These are phyloP conservation scores for Propithecus perrieri DNA, from an alignment of 2,797 vertebrate species.

Conservation along the genomic window DNA sequence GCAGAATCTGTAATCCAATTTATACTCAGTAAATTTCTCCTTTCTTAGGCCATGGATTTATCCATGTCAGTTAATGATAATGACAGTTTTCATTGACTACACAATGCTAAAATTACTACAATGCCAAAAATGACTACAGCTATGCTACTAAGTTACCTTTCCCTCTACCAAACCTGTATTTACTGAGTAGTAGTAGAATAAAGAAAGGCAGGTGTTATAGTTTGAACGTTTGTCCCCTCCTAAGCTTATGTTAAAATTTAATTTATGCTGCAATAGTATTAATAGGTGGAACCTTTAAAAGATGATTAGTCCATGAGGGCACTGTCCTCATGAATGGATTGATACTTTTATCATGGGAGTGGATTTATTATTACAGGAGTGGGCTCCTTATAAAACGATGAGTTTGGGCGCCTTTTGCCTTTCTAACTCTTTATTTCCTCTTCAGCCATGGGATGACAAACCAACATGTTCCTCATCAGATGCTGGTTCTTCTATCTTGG, in stretches of 20 bases:
- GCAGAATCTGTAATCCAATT: background rate
- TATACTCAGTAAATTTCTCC: background rate
- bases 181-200: background rate
- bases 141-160: background rate
- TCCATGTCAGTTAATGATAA: background rate
- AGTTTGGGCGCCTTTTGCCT: no score
- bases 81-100: background rate
- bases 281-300: background rate
- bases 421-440: background rate
- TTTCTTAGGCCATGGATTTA: slow-evolving; percentile 23
- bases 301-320: background rate
- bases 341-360: no score
- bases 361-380: background rate
- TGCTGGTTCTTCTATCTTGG: no score
- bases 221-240: background rate
- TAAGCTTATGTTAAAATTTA: background rate
- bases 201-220: background rate
- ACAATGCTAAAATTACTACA: slow-evolving; percentile 5
- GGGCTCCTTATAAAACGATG: background rate
- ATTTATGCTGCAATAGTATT: background rate
- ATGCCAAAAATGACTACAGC: background rate
- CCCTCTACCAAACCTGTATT: background rate
- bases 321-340: background rate
- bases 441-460: background rate
- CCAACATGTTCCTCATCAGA: background rate